phyloP scores from a whole-genome alignment of 2,113 vertebrate species.

The Myanophis thanlyinensis region DNA sequence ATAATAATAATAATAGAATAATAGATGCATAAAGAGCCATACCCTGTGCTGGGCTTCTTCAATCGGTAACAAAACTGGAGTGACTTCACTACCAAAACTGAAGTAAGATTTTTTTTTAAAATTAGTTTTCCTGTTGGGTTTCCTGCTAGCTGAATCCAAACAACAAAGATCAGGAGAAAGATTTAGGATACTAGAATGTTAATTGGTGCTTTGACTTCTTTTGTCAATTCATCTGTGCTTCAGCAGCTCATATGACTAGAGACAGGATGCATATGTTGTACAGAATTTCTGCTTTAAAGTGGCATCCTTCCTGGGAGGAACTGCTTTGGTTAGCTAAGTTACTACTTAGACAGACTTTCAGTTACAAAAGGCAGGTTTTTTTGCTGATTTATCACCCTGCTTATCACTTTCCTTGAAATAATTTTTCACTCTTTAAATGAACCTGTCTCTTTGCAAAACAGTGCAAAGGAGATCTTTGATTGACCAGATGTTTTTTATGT shows the following conservation, averaged over 20 bases:
- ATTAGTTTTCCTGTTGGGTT: neutral
- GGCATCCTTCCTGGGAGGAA: neutral
- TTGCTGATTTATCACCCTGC: neutral
- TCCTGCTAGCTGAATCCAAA: neutral
- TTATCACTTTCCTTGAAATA: neutral
- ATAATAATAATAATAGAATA: too few relatives aligned
- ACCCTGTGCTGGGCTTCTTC: neutral
- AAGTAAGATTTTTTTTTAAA: neutral
- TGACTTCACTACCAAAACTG: neutral
- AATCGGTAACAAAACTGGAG: neutral
- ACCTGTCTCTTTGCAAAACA: neutral
- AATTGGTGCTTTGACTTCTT: neutral
- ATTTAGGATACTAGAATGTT: neutral
- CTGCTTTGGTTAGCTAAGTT: neutral
- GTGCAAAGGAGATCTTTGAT: neutral
- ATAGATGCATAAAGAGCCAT: neutral
- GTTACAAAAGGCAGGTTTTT: neutral
- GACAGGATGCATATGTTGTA: neutral
- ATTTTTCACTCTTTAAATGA: neutral
- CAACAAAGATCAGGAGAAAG: neutral
- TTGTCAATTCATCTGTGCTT: neutral
- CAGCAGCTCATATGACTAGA: neutral
- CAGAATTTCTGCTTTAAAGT: conserved; percentile 5
- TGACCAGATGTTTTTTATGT: neutral
- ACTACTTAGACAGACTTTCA: neutral